phyloP scores from a whole-genome alignment of 2,797 vertebrate species.

The Falco columbarius region DNA sequence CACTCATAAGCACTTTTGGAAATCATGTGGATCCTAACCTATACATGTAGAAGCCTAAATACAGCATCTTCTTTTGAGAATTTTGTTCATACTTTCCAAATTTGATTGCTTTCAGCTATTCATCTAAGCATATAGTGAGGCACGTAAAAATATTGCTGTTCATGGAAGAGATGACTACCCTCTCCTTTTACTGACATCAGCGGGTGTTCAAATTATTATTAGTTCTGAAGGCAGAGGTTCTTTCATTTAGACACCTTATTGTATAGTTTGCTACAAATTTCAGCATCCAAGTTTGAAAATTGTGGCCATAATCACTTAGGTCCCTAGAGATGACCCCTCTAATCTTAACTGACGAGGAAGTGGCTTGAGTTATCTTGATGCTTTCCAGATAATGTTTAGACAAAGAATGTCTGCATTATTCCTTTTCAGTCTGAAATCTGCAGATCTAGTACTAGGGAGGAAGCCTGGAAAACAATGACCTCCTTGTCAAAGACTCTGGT shows the following conservation, averaged over 20 bases:
- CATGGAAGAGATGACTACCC: not conserved
- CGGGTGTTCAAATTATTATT: not conserved
- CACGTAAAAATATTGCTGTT: not conserved
- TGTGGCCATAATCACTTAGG: not conserved
- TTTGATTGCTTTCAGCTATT: not conserved
- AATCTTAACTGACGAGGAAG: constrained; percentile 31
- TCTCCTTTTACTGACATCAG: not conserved
- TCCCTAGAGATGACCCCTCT: constrained; percentile 5
- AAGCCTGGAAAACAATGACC: constrained; percentile 62
- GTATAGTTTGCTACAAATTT: not conserved
- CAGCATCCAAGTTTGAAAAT: constrained; percentile 18
- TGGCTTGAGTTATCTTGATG: constrained; percentile 64
- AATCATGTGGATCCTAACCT: not conserved
- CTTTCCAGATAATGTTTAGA: constrained; percentile 67
- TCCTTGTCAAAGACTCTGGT: constrained; percentile 54
- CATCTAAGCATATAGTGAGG: not conserved
- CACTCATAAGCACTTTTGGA: not conserved
- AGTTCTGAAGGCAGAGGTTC: not conserved
- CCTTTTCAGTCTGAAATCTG: constrained; percentile 42
- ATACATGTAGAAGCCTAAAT: not conserved
- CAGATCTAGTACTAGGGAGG: constrained; percentile 37
- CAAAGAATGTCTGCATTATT: constrained; percentile 69
- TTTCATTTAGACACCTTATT: not conserved
- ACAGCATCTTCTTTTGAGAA: not conserved
- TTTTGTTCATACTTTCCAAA: not conserved